Base-by-base conservation (phyloP, 2,888 invertebrate species). In the Arrhopalites spinosus region DNA sequence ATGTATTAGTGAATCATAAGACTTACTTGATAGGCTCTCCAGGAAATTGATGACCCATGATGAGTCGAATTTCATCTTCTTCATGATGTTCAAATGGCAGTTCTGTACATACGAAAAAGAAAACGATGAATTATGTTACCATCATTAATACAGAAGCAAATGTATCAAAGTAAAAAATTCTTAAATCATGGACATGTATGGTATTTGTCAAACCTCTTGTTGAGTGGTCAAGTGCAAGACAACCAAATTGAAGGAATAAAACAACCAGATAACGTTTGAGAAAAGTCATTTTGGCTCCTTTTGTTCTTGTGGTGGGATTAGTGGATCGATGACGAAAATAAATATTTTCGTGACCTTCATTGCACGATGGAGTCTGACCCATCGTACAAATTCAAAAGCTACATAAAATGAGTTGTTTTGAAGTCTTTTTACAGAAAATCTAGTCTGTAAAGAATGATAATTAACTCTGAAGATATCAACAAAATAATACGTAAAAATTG, bases 151-250 rank as follows among this genome's bases (percentile, higher is more conserved):
- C 3, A 53, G n/a, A 13, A 17, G 11, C 53, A 53, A 50, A 13
- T 50, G 7, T 50, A 5, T 5, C 3, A n/a, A 50, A 17, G n/a
- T 15, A 50, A n/a, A 50, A n/a, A 2, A 50, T 13, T 8, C 15
- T 45, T 50, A 50, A 15, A 50, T 50, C 17, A 8, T n/a, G 15
- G 15, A n/a, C 15, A 50, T 8, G 50, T 50, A 45, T 45, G 15
- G 15, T 45, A 45, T 45, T 11, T 36, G 17, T 43, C 75, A 15
- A 73, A 80, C 80, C 80, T 77, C 77, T 66, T 29, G 79, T 75
- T 25, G 80, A 75, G 71, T 81, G 79, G 68, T 81, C 81, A 25
- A 81, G 61, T 61, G 81, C 81, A 25, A 81, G 69, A 70, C 81
- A 81, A 17, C 81, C 81, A 50, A 81, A 77, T 69, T 80, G 79